These are phyloP conservation scores for Ptilonorhynchus violaceus DNA, from an alignment of 2,113 vertebrate genomes.

Conservation along the genomic window DNA sequence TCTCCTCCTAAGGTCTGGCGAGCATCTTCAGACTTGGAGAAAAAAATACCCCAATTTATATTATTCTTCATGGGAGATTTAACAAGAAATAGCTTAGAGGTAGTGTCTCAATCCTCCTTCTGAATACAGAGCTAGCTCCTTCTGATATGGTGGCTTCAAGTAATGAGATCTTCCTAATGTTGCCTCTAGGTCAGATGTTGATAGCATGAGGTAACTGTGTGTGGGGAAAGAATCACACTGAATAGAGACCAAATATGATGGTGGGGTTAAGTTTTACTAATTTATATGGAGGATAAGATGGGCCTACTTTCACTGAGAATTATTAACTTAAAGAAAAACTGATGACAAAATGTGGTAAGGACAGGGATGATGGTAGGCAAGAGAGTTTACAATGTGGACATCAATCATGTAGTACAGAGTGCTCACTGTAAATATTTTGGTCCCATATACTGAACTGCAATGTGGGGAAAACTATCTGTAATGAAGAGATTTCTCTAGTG, in stretches of 20 bases:
- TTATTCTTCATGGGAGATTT: neutral
- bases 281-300: neutral
- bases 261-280: neutral
- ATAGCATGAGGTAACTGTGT: neutral
- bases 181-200: neutral
- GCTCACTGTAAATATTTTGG: neutral
- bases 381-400: neutral
- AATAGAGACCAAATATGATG: neutral
- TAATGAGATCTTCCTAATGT: neutral
- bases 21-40: neutral
- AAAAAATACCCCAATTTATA: neutral
- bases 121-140: neutral
- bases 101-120: neutral
- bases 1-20: neutral
- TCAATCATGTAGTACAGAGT: neutral
- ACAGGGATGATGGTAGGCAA: neutral
- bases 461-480: neutral
- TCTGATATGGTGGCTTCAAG: neutral
- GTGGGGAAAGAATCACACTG: neutral
- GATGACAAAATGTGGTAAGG: neutral
- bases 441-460: neutral
- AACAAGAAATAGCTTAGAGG: neutral
- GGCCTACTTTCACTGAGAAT: neutral
- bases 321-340: neutral
- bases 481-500: neutral